Evolutionary conservation across 1,140 invertebrate genomes (phyloP), one percentile per base, ranked within the genome.

Genomic region (Pseudomyrmex sp.): DNA sequence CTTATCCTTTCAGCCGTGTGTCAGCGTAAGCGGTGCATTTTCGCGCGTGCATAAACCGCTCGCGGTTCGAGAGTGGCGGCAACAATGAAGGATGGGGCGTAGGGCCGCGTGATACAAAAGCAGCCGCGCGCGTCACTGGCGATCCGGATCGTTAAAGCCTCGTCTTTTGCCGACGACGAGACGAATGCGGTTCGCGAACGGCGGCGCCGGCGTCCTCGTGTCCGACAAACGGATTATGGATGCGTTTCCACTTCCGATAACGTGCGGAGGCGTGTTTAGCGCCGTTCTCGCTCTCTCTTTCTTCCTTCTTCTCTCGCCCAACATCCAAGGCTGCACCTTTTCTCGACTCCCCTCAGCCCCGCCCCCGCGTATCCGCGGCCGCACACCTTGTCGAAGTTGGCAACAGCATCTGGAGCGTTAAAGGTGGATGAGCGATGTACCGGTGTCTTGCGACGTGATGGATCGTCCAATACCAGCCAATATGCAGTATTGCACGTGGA

Each of bases 391-490:
- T 89, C 83, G 80, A 85, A 91, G 84, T 91, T 88, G 88, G 91
- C 83, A 90, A 89, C 83, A 84, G 85, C 91, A 92, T 93, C 87
- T 88, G 88, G 89, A 86, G 86, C 90, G 90, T 92, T 92, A 92
- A 91, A 89, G 88, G 89, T 85, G 91, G 89, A 93, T 92, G 91
- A 93, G 90, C 90, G 89, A 93, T 92, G 92, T 89, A 82, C 83
- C 82, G 87, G 84, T 91, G 90, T 92, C 91, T 92, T 90, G 90
- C 83, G 83, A 84, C 77, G 86, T 92, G 92, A 93, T 93, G 86
- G 91, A 93, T 93, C 88, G 92, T 89, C 89, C 91, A 90, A 93
- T 93, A 92, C 86, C 86, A 90, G 89, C 91, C 92, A 92, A 93
- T 93, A 93, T 92, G 91, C 91, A 91, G 86, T 89, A 88, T 86